Evolutionary conservation across 2,888 invertebrate species (phyloP).

Genomic region (Acrobasis repandana): DNA sequence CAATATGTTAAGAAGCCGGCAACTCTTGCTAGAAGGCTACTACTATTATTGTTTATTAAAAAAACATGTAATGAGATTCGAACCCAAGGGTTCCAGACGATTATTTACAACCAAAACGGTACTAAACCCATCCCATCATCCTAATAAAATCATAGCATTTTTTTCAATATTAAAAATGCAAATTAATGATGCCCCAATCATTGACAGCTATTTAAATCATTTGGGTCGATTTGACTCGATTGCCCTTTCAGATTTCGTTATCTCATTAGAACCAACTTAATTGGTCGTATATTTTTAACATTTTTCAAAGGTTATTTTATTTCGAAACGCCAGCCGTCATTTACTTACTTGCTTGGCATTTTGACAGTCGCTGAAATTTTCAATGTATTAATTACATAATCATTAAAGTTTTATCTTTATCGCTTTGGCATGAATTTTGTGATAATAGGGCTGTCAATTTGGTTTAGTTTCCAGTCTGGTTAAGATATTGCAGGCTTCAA

Average conservation of each 20-base stretch:
- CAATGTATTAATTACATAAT: conserved; percentile 5
- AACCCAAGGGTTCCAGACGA: too few relatives aligned
- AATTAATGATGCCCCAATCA: conserved; percentile 1
- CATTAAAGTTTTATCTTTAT: neutral
- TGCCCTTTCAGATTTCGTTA: conserved; percentile 3
- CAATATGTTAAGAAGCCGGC: too few relatives aligned
- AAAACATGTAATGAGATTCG: too few relatives aligned
- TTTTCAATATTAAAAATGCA: too few relatives aligned
- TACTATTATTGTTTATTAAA: too few relatives aligned
- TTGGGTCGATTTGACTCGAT: neutral
- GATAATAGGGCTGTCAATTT: neutral
- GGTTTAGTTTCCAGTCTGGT: too few relatives aligned
- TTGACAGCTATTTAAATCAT: conserved; percentile 1
- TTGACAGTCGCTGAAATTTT: conserved; percentile 14
- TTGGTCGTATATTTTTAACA: conserved; percentile 3
- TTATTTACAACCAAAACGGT: too few relatives aligned
- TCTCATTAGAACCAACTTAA: conserved; percentile 3
- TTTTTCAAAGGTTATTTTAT: conserved; percentile 11
- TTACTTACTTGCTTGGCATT: neutral
- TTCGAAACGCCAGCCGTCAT: conserved; percentile 2
- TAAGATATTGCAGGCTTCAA: too few relatives aligned
- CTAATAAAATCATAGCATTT: too few relatives aligned
- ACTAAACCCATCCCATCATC: too few relatives aligned
- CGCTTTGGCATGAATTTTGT: neutral
- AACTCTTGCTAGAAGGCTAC: too few relatives aligned